These are phyloP conservation scores for Nematolebias whitei DNA, from an alignment of 2,113 vertebrate species.

Conservation along the genomic window DNA sequence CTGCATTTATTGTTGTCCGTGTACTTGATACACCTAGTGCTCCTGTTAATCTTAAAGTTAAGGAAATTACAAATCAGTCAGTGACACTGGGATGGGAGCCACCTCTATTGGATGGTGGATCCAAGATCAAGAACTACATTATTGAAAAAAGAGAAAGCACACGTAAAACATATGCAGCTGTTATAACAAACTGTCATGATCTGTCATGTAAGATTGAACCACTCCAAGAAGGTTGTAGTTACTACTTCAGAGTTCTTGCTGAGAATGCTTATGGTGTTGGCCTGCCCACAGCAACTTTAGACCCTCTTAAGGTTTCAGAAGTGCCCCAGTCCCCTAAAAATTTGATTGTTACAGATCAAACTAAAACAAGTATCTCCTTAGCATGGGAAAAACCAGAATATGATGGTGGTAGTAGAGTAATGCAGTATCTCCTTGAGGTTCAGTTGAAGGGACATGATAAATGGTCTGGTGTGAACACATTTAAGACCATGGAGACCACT, in stretches of 20 bases:
- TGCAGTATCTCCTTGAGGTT: constrained; percentile 95
- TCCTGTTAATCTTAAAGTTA: constrained; percentile 90
- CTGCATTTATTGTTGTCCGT: constrained; percentile 92
- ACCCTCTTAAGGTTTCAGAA: constrained; percentile 95
- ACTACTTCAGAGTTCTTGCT: constrained; percentile 93
- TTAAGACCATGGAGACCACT: constrained; percentile 90
- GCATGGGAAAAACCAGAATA: constrained; percentile 96
- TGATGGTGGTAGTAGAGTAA: constrained; percentile 96
- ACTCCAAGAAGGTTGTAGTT: constrained; percentile 95
- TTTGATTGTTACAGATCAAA: constrained; percentile 92
- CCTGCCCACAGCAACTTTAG: constrained; percentile 86
- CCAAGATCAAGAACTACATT: constrained; percentile 96
- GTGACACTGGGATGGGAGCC: constrained; percentile 94
- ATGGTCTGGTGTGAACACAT: constrained; percentile 91
- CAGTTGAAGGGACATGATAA: constrained; percentile 92
- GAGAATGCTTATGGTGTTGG: constrained; percentile 95
- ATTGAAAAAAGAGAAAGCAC: constrained; percentile 98
- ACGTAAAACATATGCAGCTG: constrained; percentile 93
- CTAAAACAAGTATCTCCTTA: constrained; percentile 92
- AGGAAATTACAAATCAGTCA: constrained; percentile 93
- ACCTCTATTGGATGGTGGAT: constrained; percentile 91
- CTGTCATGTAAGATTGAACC: constrained; percentile 92
- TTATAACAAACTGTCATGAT: constrained; percentile 94
- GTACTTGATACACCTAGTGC: constrained; percentile 96
- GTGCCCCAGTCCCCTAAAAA: constrained; percentile 94